phyloP scores from a whole-genome alignment of 92 coral and sea anemone species.

The Epizoanthus scotinus region DNA sequence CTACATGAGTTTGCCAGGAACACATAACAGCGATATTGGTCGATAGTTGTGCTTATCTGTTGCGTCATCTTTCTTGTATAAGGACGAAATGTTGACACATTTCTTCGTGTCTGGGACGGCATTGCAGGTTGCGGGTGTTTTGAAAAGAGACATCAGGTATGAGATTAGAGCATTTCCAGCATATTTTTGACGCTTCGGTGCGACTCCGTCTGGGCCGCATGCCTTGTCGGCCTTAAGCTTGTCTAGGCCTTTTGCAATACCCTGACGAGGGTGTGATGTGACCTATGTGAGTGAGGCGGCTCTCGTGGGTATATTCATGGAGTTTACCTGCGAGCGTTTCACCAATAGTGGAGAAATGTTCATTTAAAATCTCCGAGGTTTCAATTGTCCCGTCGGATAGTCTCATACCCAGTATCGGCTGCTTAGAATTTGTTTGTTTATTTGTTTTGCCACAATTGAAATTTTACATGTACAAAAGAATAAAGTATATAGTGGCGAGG shows the following conservation, averaged over 20 bases:
- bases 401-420: conserved; percentile 44
- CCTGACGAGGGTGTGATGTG: too few relatives aligned
- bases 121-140: conserved; percentile 8
- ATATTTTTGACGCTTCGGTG: conserved; percentile 38
- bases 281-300: too few relatives aligned
- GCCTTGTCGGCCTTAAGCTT: too few relatives aligned
- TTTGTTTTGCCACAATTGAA: too few relatives aligned
- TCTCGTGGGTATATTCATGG: conserved; percentile 1
- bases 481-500: too few relatives aligned
- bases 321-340: conserved; percentile 44
- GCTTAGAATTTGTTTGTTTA: too few relatives aligned
- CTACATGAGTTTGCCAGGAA: conserved; percentile 32
- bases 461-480: too few relatives aligned
- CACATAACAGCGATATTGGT: conserved; percentile 40
- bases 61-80: conserved; percentile 49
- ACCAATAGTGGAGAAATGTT: conserved; percentile 51
- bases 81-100: conserved; percentile 26
- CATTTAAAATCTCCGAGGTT: conserved; percentile 41
- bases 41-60: conserved; percentile 50
- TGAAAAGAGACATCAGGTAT: conserved; percentile 24
- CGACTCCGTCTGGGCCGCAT: background rate
- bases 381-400: conserved; percentile 19
- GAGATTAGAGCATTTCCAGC: conserved; percentile 47
- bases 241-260: too few relatives aligned
- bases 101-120: conserved; percentile 46